A percentile compares a stretch with the other conserved stretches of the same genome.
These are phyloP conservation scores for Montipora sp. DNA, from an alignment of 64 coral and sea anemone species.

Conservation along the genomic window DNA sequence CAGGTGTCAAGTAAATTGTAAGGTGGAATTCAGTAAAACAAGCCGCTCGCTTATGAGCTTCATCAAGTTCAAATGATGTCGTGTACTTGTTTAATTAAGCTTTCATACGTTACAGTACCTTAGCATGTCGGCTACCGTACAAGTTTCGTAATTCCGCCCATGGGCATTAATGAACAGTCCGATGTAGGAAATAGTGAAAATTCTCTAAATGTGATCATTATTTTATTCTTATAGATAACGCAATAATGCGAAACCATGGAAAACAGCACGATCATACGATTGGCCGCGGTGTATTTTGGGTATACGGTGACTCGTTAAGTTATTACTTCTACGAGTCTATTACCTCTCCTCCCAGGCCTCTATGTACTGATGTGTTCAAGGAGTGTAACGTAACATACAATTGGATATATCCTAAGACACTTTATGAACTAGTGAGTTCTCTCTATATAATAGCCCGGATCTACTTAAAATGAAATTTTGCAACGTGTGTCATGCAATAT, in stretches of 20 bases:
- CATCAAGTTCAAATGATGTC: no score
- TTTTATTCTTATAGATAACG: background rate
- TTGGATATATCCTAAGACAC: constrained; percentile 91
- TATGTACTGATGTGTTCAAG: constrained; percentile 68
- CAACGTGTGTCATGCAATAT: no score
- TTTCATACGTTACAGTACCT: no score
- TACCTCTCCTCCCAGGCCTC: constrained; percentile 3
- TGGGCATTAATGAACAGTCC: no score
- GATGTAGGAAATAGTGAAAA: no score
- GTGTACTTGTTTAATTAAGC: no score
- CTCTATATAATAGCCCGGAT: background rate
- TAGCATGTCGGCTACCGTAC: no score
- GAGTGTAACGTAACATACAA: constrained; percentile 77
- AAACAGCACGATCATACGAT: constrained; percentile 39
- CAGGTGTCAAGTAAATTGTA: background rate
- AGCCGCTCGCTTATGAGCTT: no score
- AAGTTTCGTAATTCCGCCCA: no score
- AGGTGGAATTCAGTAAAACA: no score
- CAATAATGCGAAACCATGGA: background rate
- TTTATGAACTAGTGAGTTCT: constrained; percentile 68
- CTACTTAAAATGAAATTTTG: background rate
- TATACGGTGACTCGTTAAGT: constrained; percentile 83
- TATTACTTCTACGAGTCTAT: constrained; percentile 80
- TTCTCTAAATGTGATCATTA: background rate
- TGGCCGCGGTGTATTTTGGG: constrained; percentile 72